Evolutionary conservation across 2,888 invertebrate genomes (phyloP).

Genomic region (Sarcophaga subvicina): DNA sequence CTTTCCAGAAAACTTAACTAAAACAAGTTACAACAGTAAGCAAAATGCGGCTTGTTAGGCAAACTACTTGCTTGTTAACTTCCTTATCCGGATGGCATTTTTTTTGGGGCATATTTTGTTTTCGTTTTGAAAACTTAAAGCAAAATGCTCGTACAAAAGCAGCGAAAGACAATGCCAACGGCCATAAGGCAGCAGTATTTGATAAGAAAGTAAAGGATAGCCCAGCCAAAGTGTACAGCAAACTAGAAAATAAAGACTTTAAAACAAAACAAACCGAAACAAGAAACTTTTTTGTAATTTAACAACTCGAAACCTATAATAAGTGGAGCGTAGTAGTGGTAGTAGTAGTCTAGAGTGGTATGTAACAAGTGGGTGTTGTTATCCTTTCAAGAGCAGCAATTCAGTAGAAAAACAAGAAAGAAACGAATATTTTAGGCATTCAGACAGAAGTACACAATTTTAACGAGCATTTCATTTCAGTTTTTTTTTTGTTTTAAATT

Average conservation of each 20-base stretch:
- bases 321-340: not conserved
- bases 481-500: constrained; percentile 19
- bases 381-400: not conserved
- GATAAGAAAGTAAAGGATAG: not conserved
- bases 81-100: constrained; percentile 19
- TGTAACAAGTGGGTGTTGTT: constrained; percentile 44
- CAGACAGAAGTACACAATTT: constrained; percentile 45
- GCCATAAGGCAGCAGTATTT: not conserved
- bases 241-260: constrained; percentile 32
- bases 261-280: constrained; percentile 29
- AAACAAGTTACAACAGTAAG: too few relatives aligned
- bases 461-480: constrained; percentile 45
- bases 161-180: constrained; percentile 12
- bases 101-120: not conserved
- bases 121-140: not conserved
- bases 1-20: too few relatives aligned
- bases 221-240: not conserved
- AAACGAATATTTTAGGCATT: constrained; percentile 19
- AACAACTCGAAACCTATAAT: constrained; percentile 36
- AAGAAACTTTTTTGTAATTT: not conserved
- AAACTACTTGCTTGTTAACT: constrained; percentile 31
- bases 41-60: constrained; percentile 33
- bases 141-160: not conserved
- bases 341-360: constrained; percentile 1
- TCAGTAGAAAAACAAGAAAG: not conserved